Evolutionary conservation across 2,113 vertebrate genomes (phyloP), one percentile per base, ranked within the genome.

Genomic region (Macquaria ambigua): DNA sequence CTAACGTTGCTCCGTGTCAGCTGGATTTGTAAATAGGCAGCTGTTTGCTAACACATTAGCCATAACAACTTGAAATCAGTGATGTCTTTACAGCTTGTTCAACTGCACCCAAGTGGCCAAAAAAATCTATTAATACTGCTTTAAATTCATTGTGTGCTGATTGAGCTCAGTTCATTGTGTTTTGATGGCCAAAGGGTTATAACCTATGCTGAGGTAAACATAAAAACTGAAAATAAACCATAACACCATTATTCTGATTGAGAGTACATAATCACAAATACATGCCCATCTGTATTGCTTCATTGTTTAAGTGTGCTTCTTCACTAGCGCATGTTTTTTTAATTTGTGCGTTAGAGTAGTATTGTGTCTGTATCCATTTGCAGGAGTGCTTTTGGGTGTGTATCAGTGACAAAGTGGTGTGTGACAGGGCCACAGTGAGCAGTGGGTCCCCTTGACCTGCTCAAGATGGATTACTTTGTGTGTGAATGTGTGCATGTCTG

Each of bases 381-480:
- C 34, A 23, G 23, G 16, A 31, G 28, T 39, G 31, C 18, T 20
- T 73, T 43, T 15, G n/a, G n/a, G 16, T 53, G 56, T 25, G 25
- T 18, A 50, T 56, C 48, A 9, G 25, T 50, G 25, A 75, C 16
- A 21, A 31, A 61, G 48, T 28, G 48, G 55, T 80, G 56, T 63
- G 64, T 56, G 56, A 62, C 77, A 34, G 61, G 50, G 43, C 50
- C 43, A 67, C 53, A n/a, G 39, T 77, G 39, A 78, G 14, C 23
- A 79, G 63, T 37, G 21, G 46, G 63, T 56, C 48, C 37, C 55
- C 70, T 46, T 41, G 59, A 71, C 78, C 53, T 20, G 34, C 52
- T 72, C 3, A 23, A 77, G 59, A 81, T 86, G 31, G 31, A 81
- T 72, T 41, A 59, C 66, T 53, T 1, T 50, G 37, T 48, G 8